These are phyloP conservation scores for Spilogale gracilis DNA, from an alignment of 2,113 vertebrate species.

Conservation along the genomic window DNA sequence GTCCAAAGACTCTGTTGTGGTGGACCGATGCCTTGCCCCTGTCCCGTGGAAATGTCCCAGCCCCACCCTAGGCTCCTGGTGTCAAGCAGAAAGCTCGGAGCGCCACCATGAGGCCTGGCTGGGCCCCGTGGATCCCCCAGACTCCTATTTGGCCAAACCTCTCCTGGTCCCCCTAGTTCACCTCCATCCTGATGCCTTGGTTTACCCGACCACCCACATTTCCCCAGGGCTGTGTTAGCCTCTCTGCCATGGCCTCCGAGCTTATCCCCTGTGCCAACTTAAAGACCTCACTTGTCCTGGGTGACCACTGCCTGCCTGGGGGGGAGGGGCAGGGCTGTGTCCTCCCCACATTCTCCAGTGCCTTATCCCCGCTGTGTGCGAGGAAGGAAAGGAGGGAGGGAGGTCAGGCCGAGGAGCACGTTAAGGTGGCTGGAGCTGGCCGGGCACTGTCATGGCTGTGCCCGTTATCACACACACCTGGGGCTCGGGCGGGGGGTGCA, in stretches of 20 bases:
- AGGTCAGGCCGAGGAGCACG: no score
- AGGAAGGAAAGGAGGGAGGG: background rate
- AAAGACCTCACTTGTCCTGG: background rate
- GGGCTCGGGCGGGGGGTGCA: fast-evolving
- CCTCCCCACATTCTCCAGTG: background rate
- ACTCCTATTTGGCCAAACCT: background rate
- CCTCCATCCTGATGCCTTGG: background rate
- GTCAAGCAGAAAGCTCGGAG: background rate
- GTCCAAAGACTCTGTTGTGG: no score
- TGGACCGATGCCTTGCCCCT: fast-evolving
- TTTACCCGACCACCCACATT: background rate
- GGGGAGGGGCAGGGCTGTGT: no score
- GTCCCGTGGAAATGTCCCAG: fast-evolving
- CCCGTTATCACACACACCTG: background rate
- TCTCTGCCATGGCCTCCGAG: fast-evolving
- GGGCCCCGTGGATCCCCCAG: fast-evolving
- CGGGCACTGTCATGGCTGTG: fast-evolving
- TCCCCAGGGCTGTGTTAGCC: background rate
- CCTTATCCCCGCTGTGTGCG: no score
- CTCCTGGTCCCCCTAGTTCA: fast-evolving
- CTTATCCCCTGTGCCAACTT: background rate
- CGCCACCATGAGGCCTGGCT: background rate
- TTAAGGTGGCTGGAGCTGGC: fast-evolving
- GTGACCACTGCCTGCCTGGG: no score
- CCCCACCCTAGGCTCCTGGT: background rate